Conservation (phyloP, 2,797 vertebrate species). For the Neoniphon sammara region DNA sequence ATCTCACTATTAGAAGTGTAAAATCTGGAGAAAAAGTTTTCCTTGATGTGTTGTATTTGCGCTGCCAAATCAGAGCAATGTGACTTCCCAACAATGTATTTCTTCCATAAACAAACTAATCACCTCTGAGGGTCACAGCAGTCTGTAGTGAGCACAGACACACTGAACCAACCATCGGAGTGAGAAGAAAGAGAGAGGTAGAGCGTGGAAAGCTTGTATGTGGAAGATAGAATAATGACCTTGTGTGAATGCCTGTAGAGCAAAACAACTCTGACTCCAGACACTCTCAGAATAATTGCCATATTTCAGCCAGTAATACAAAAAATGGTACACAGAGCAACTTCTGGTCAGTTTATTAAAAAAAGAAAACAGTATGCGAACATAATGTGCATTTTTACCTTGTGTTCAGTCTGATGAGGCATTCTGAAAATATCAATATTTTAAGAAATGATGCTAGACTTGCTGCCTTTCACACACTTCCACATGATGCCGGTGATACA, state of each 20-base stretch:
- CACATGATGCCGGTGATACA: too few species aligned
- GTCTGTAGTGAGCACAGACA: neutral
- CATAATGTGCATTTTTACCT: conserved; percentile 21
- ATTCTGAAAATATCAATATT: conserved; percentile 16
- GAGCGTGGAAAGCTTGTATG: neutral
- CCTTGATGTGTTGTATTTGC: neutral
- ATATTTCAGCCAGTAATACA: neutral
- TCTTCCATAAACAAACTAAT: neutral
- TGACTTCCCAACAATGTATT: neutral
- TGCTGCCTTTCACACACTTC: neutral
- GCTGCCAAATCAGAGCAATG: neutral
- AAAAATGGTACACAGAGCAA: neutral
- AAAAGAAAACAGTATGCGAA: neutral
- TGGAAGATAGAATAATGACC: neutral
- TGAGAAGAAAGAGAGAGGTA: neutral
- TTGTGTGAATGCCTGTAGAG: neutral
- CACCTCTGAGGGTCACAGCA: too few species aligned
- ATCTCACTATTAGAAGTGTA: too few species aligned
- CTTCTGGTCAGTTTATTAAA: neutral
- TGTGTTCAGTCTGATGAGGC: neutral
- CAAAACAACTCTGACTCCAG: conserved; percentile 21
- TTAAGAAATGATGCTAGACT: conserved; percentile 21
- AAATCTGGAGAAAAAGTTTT: too few species aligned
- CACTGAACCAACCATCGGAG: neutral
- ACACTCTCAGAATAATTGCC: neutral